Base-by-base conservation (phyloP, 64 coral and sea anemone genomes). In the Acropora tenuis region DNA sequence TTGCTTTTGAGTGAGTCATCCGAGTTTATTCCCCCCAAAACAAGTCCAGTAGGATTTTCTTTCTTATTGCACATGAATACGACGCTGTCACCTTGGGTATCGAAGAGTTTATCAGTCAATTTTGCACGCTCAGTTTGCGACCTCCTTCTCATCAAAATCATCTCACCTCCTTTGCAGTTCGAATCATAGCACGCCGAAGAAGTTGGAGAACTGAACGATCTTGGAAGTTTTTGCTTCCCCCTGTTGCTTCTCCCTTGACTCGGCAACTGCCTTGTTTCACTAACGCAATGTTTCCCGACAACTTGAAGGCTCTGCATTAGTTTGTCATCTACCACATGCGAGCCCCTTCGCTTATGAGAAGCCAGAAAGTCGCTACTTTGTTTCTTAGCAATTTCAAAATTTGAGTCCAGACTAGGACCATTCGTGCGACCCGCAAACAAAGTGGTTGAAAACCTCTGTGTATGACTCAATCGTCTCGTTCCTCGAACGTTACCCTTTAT, bases 101-200 rank as follows among this genome's bases (percentile, higher is more conserved):
- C 60, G 13, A 42, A 13, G 44, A 6, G 4, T 12, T 88, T 53
- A 2, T 8, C 47, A 57, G 1, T 47, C 41, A 10, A 18, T n/a
- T 71, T 69, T 49, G 45, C 82, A 48, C 45, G 63, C n/a, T 85
- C 82, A 1, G 82, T 85, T 85, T 85, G 20, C 16, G 82, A 71
- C 4, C 44, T 44, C 3, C 43, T 9, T 59, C 58, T 55, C 52
- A 7, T 77, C 59, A 77, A 65, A 75, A 88, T 50, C 42, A 6
- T 17, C 50, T 88, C 11, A 58, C 86, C 57, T 4, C 73, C 72
- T 58, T 59, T 57, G 41, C 72, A 88, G 50, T 71, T 76, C 1
- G 57, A 75, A 11, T 75, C 50, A 4, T 10, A 3, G 10, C 13
- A 8, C 5, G 46, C 43, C 1, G 86, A 44, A 12, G 48, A 43